Evolutionary conservation across 2,888 invertebrate species (phyloP), one percentile per base, ranked within the genome.

Genomic region (Amblyjoppa proteus): DNA sequence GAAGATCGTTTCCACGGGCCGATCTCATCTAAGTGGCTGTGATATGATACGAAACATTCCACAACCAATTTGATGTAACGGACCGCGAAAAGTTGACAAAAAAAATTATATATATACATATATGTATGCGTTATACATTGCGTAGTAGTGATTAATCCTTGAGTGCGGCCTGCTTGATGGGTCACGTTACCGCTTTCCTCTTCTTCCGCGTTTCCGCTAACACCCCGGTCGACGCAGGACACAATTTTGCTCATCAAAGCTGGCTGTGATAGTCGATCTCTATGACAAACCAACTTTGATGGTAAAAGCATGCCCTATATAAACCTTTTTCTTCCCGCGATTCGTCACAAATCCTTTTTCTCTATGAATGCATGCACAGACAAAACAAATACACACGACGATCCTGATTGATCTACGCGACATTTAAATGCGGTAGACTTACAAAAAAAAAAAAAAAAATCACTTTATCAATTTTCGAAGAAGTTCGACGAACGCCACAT

Each of bases 1-100:
- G 93, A 90, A 88, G 94, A 93, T 90, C 87, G 87, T 89, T 93
- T 94, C 90, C 92, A 91, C 94, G 95, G 95, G 96, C 96, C 96
- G 95, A 97, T 96, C 96, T 97, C 97, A 97, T 98, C 98, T 98
- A 98, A 98, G 97, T 98, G 98, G 98, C 98, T 98, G 98, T 98
- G 98, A 98, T 98, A 98, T 97, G 98, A 96, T 92, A 93, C 89
- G 89, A 93, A 94, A 94, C 94, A 97, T 96, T 97, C 97, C 98
- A 97, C 98, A 96, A 96, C 97, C 97, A 96, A 96, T 97, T 98
- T 97, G 97, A 97, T 96, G 96, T 96, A 95, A 95, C 95, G 96
- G 96, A 95, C 95, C 95, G 95, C 95, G 73, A 95, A 93, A 92
- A 87, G 81, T 83, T 80, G 79, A 28, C 38, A n/a, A 58, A 68